Base-by-base conservation (phyloP, 2,113 vertebrate genomes). In the Sylvicapra grimmia region DNA sequence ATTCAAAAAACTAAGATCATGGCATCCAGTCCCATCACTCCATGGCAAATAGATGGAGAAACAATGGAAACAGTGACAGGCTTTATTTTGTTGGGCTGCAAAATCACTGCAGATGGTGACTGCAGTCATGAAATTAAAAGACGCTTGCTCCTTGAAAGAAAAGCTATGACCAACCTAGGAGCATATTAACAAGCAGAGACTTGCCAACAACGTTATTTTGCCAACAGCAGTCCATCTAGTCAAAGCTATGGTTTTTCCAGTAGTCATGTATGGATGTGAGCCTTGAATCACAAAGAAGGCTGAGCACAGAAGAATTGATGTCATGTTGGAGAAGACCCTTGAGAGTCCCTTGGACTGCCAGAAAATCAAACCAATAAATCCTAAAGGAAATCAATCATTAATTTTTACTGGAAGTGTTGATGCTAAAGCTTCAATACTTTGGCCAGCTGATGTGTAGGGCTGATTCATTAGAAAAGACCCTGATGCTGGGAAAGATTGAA, bases 71-170 rank as follows among this genome's bases (percentile, higher is more conserved):
- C 33, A 68, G 65, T n/a, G 33, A 68, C 18, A 68, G 4, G 4
- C 8, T 65, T 65, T 68, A 68, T 36, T 36, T 68, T 36, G 4
- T 5, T 36, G 33, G 65, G 4, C 16, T 68, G 8, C 33, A 68
- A 18, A 68, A 68, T 68, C 65, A 68, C 33, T 68, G 65, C 9
- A 68, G 33, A 36, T 68, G 65, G 16, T 36, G 33, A n/a, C 63
- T 68, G 63, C 16, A 68, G 16, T 16, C 63, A 68, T 68, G 63
- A 68, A 65, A 65, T n/a, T 65, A 65, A 65, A 68, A 68, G 65
- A 19, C 0, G 0, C 65, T 36, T 68, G 33, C 16, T n/a, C 16
- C 2, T n/a, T 19, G 65, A 10, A 68, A 68, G 65, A 21, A 68
- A 19, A 68, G 4, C 8, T 36, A 11, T 36, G 65, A 68, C 65